Evolutionary conservation across 1,140 invertebrate species (phyloP), one percentile per base, ranked within the genome.

Genomic region (Drosophila obscura): DNA sequence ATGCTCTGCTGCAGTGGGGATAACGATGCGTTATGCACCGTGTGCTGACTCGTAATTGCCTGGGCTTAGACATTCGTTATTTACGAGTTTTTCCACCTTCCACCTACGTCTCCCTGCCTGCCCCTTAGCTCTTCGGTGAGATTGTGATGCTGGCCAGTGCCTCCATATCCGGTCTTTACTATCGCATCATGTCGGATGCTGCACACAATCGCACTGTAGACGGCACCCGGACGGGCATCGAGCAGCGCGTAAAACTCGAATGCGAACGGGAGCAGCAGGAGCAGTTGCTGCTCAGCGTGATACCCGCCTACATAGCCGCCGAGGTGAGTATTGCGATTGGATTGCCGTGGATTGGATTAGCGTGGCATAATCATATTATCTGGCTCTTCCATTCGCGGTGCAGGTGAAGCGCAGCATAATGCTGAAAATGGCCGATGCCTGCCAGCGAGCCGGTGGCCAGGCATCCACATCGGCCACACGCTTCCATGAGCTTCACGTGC

Each of bases 401-500:
- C 92, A 97, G 96, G 97, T 97, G 45, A 98, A 98, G 91, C 93
- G 96, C n/a, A 97, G 96, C 71, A 97, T 97, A 67, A 97, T 98
- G 96, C 92, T 97, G 50, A 97, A 97, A 92, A 97, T 97, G 96
- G 96, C 96, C 0, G 96, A 97, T 87, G 96, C 96, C 8, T 97
- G 96, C 88, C 95, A 96, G 73, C 95, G 96, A 75, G 93, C 92
- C 9, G 93, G 92, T 16, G 91, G 91, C 6, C 93, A 93, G 55
- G 95, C 96, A 58, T 95, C 96, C 83, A 94, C 96, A 28, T 99
- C 99, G 44, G 96, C 96, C 68, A 95, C 96, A 78, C 93, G 96
- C 48, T 99, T 99, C 91, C 98, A 99, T 88, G 98, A 99, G 90
- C 96, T 99, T 94, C 98, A 99, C 92, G 98, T 99, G 8, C 97